Evolutionary conservation across 2,797 vertebrate genomes (phyloP), one percentile per base, ranked within the genome.

Genomic region (Apogon talboti): DNA sequence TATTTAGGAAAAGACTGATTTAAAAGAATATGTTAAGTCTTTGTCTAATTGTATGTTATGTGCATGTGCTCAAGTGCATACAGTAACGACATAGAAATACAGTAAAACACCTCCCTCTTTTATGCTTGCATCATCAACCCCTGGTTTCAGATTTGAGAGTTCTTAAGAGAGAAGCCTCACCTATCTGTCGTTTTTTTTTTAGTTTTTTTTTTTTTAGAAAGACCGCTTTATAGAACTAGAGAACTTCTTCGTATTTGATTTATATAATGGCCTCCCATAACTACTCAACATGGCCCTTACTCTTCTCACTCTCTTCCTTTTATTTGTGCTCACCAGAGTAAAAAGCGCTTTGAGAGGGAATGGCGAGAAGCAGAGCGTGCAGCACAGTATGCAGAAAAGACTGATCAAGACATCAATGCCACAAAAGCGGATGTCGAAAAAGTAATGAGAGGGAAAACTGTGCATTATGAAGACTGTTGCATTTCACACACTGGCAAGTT

Each of bases 341-440:
- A 97, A 89, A 94, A 95, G 16, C 95, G 95, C 11, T 97, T 97
- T 53, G 96, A 97, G 76, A 92, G 95, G 19, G 96, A 97, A 71
- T 97, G 95, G 92, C 90, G 94, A 57, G 96, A 97, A 82, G 95
- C 95, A 0, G 96, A 97, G 79, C 95, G 95, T 35, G 91, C 96
- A 0, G 87, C 93, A 1, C 94, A 94, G 77, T 91, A 92, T 0
- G 95, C 95, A 0, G 95, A 97, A 64, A 94, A 93, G 68, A 94
- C 95, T 0, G 95, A 97, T 72, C 95, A 96, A 75, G 96, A 97
- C 67, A 94, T 96, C 83, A 97, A 96, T 2, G 95, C 96, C 66
- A 97, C 96, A 33, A 97, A 97, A 81, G 96, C 96, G 0, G 96
- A 97, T 0, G 96, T 97, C 65, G 95, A 96, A 84, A 97, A 96